A percentile compares a stretch with the other conserved stretches of the same genome.
phyloP scores from a whole-genome alignment of 2,797 vertebrate genomes.

The Taenioides sp. region DNA sequence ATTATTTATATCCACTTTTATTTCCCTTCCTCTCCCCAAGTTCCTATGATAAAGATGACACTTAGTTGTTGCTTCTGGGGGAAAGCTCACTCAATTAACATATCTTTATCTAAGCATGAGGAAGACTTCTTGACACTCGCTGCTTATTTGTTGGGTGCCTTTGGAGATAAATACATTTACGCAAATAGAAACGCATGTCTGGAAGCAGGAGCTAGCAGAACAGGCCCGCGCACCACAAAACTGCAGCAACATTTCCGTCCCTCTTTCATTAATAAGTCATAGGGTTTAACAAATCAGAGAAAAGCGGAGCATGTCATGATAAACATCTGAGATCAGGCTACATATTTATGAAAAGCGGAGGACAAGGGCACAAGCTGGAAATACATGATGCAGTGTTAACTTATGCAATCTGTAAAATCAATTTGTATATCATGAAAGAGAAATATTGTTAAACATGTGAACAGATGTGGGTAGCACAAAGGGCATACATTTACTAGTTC shows the following conservation, averaged over 20 bases:
- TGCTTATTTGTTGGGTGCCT: conserved; percentile 41
- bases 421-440: not conserved
- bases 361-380: conserved; percentile 13
- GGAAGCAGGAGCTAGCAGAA: conserved; percentile 28
- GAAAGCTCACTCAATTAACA: conserved; percentile 45
- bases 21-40: conserved; percentile 53
- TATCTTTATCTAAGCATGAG: conserved; percentile 33
- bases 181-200: conserved; percentile 13
- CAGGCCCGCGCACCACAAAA: conserved; percentile 32
- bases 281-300: conserved; percentile 70
- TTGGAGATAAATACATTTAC: conserved; percentile 31
- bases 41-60: conserved; percentile 50
- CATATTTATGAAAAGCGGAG: conserved; percentile 44
- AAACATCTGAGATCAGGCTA: conserved; percentile 60
- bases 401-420: conserved; percentile 19
- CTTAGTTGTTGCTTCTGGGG: conserved; percentile 41
- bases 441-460: not conserved
- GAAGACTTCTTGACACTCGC: conserved; percentile 19
- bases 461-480: no score
- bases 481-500: no score
- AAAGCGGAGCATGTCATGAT: conserved; percentile 64
- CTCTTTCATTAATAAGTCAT: conserved; percentile 78
- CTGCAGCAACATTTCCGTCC: conserved; percentile 66
- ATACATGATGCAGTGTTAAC: conserved; percentile 34
- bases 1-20: conserved; percentile 70